Percentiles rank a stretch among this genome's conserved stretches.
phyloP scores from a whole-genome alignment of 2,888 invertebrate genomes.

The Embidobia sp. region DNA sequence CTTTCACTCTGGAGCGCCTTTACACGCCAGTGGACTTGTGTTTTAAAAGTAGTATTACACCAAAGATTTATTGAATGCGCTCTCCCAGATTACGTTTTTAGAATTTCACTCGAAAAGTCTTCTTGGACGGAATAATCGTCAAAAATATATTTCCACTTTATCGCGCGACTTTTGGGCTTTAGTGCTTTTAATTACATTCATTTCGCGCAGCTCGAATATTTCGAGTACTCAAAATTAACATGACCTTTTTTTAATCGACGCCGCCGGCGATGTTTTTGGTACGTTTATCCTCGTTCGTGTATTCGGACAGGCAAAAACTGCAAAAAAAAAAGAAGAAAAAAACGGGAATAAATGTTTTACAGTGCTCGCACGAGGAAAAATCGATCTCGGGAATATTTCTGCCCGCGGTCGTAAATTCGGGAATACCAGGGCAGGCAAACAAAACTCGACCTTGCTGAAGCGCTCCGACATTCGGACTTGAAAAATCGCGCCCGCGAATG shows the following conservation, averaged over 20 bases:
- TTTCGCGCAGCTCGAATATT: conserved; percentile 31
- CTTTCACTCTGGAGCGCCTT: no score
- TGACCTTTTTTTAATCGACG: conserved; percentile 20
- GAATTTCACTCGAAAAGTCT: conserved; percentile 32
- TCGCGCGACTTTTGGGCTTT: conserved; percentile 40
- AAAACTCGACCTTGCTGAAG: conserved; percentile 8
- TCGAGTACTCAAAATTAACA: conserved; percentile 37
- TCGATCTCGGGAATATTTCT: conserved; percentile 20
- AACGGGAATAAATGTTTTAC: conserved; percentile 15
- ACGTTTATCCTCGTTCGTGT: no score
- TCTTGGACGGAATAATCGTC: conserved; percentile 32
- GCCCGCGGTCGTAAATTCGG: conserved; percentile 20
- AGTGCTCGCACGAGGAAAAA: conserved; percentile 15
- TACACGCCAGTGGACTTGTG: conserved; percentile 18
- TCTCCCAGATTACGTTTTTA: conserved; percentile 44
- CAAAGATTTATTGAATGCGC: conserved; percentile 40
- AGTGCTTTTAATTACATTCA: conserved; percentile 54
- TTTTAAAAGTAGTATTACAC: conserved; percentile 25
- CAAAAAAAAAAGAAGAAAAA: neutral
- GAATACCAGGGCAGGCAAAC: conserved; percentile 2
- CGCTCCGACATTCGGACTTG: neutral
- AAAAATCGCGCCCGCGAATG: neutral
- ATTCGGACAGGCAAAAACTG: no score
- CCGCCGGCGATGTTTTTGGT: conserved; percentile 21
- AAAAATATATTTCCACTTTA: conserved; percentile 45